Evolutionary conservation across 2,797 vertebrate species (phyloP).

Genomic region (Pristis pectinata): DNA sequence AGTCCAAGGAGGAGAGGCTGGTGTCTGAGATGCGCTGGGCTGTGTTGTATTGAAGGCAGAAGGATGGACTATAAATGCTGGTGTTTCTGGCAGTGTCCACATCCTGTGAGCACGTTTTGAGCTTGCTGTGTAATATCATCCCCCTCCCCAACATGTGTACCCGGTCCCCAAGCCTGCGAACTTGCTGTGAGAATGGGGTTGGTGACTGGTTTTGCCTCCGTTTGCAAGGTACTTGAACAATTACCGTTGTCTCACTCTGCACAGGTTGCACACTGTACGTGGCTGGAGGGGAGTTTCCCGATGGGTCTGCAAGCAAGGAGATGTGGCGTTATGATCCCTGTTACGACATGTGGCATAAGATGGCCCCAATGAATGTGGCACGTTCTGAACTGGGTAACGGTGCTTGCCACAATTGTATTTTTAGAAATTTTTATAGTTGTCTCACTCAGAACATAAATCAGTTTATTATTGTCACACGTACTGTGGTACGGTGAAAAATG

Average conservation of each 20-base stretch:
- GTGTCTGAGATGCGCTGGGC: too few relatives aligned
- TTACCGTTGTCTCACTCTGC: background rate
- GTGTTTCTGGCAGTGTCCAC: too few relatives aligned
- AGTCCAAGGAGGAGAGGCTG: too few relatives aligned
- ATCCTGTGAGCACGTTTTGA: background rate
- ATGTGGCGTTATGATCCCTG: constrained; percentile 74
- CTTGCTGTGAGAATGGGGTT: too few relatives aligned
- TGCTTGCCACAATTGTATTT: background rate
- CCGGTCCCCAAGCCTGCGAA: background rate
- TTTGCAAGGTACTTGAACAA: background rate
- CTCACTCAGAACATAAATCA: too few relatives aligned
- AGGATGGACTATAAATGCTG: too few relatives aligned
- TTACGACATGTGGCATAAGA: constrained; percentile 70
- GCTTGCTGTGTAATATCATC: background rate
- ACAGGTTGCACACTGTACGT: constrained; percentile 65
- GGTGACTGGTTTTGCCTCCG: too few relatives aligned
- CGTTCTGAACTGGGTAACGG: constrained; percentile 63
- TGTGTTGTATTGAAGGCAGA: too few relatives aligned
- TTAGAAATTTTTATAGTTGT: too few relatives aligned
- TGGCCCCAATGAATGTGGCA: constrained; percentile 72
- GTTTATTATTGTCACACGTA: too few relatives aligned
- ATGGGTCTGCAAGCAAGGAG: constrained; percentile 69
- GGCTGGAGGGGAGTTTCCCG: constrained; percentile 70
- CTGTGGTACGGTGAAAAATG: too few relatives aligned
- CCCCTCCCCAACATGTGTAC: background rate